These are phyloP conservation scores for Coremacera marginata DNA, from an alignment of 2,888 invertebrate genomes.

Conservation along the genomic window DNA sequence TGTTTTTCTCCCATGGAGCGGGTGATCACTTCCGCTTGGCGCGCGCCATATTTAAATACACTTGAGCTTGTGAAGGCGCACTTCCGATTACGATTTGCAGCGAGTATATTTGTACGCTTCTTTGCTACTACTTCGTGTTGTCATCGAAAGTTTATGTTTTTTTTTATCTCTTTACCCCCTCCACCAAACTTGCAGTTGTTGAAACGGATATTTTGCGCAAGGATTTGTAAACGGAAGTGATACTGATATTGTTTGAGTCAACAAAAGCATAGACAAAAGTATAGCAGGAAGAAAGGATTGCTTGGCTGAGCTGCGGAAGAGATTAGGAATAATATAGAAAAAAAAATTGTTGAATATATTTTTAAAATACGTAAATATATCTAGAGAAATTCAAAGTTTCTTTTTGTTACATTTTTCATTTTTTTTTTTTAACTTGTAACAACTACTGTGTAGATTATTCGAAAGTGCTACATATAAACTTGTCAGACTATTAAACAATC, in stretches of 20 bases:
- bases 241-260: constrained; percentile 47
- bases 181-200: background rate
- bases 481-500: too few species aligned
- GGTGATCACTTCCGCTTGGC: constrained; percentile 46
- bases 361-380: too few species aligned
- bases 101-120: constrained; percentile 20
- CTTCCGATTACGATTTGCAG: constrained; percentile 38
- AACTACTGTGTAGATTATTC: too few species aligned
- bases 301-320: background rate
- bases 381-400: too few species aligned
- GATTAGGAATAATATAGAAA: background rate
- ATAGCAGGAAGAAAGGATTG: background rate
- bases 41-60: constrained; percentile 47
- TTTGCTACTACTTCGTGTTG: constrained; percentile 13
- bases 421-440: too few species aligned
- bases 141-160: constrained; percentile 33
- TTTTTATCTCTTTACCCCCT: background rate
- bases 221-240: constrained; percentile 48
- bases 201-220: constrained; percentile 31
- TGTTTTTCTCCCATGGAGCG: constrained; percentile 31
- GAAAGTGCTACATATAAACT: too few species aligned
- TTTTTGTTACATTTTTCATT: too few species aligned
- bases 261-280: constrained; percentile 39
- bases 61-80: constrained; percentile 36
- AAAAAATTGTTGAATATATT: too few species aligned